Evolutionary conservation across 92 coral and sea anemone species (phyloP).

Genomic region (Pocillopora meandrina): DNA sequence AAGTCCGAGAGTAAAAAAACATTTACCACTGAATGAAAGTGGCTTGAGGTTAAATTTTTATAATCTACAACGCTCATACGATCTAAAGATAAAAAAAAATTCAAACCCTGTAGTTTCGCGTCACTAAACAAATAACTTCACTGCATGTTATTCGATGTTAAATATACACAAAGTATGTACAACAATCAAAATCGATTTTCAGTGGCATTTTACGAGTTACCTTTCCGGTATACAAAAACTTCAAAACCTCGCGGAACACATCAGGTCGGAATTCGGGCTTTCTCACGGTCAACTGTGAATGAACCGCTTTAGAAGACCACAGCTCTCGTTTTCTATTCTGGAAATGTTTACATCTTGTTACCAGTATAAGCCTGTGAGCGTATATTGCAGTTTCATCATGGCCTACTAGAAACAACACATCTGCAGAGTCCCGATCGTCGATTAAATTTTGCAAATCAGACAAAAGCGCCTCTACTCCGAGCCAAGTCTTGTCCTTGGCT

Average conservation of each 20-base stretch:
- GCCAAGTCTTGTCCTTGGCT: constrained; percentile 58
- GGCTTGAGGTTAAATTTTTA: neutral
- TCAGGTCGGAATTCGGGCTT: constrained; percentile 70
- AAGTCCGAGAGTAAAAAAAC: too few relatives aligned
- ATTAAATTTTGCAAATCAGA: constrained; percentile 70
- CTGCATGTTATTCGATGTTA: neutral
- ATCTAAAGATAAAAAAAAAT: neutral
- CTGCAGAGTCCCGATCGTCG: constrained; percentile 81
- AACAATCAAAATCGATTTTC: neutral
- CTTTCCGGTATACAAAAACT: constrained; percentile 91
- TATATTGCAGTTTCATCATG: constrained; percentile 61
- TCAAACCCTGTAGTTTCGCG: neutral
- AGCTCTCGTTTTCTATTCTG: constrained; percentile 69
- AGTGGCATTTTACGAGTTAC: constrained; percentile 30
- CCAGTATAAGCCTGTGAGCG: constrained; percentile 82
- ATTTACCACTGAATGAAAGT: too few relatives aligned
- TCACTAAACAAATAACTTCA: neutral
- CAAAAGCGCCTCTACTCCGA: constrained; percentile 71
- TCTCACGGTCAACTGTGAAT: constrained; percentile 65
- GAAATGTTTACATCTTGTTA: constrained; percentile 71
- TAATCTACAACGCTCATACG: neutral
- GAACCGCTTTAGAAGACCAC: constrained; percentile 63
- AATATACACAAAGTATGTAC: neutral
- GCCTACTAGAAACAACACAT: constrained; percentile 84
- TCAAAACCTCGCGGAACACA: constrained; percentile 86